These are phyloP conservation scores for Nasua narica DNA, from an alignment of 2,797 vertebrate genomes.

Conservation along the genomic window DNA sequence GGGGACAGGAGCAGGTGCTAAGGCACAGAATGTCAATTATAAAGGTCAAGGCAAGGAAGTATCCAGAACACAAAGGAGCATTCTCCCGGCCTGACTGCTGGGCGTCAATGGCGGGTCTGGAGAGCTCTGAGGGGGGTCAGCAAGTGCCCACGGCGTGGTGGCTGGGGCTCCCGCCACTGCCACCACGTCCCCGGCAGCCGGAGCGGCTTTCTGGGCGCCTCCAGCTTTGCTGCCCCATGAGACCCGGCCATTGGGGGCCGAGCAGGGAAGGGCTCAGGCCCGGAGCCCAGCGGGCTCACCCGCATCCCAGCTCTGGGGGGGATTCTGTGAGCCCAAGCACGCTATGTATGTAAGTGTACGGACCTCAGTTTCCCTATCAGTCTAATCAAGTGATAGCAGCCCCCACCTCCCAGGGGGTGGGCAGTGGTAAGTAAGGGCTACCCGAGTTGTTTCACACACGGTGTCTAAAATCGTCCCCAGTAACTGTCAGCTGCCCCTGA, in stretches of 20 bases:
- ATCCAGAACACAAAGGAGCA: fast-evolving
- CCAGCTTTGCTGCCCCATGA: fast-evolving
- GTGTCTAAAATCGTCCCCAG: fast-evolving
- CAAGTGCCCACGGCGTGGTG: fast-evolving
- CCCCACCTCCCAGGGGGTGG: not conserved
- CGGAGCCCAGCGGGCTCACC: fast-evolving
- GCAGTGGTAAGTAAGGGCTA: not conserved
- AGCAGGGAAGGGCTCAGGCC: not conserved
- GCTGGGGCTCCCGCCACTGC: not conserved
- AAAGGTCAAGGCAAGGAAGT: not conserved
- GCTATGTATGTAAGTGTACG: fast-evolving
- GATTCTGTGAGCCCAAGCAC: fast-evolving
- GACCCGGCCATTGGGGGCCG: fast-evolving
- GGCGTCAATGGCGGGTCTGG: fast-evolving
- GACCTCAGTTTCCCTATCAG: not conserved
- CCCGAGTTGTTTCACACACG: fast-evolving
- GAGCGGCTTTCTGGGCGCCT: fast-evolving
- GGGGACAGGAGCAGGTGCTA: not conserved
- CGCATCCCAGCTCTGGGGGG: not conserved
- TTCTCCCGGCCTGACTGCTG: fast-evolving
- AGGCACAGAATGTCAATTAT: fast-evolving
- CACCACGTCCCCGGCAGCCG: fast-evolving
- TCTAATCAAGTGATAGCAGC: not conserved
- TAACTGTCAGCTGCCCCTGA: fast-evolving
- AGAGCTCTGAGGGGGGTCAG: fast-evolving